A percentile compares a stretch with the other conserved stretches of the same genome.
Evolutionary conservation across 2,888 invertebrate species (phyloP).

Genomic region (Smittia sp.): DNA sequence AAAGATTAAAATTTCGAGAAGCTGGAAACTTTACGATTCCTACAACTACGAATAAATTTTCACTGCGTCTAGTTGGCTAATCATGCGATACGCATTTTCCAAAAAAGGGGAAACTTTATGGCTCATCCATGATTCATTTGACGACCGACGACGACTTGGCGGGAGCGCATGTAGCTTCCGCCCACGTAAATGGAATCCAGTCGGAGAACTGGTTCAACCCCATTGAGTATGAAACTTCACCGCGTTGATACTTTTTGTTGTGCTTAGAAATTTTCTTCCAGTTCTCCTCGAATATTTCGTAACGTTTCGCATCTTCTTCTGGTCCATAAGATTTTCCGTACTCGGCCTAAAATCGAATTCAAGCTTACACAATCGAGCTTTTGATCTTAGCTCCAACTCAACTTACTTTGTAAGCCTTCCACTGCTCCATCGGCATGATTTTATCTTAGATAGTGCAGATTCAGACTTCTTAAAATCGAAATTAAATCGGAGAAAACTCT

Average conservation of each 20-base stretch:
- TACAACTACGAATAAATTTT: too few species aligned
- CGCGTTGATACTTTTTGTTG: slow-evolving; percentile 48
- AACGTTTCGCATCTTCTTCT: slow-evolving; percentile 46
- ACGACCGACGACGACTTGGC: too few species aligned
- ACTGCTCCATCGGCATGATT: not conserved
- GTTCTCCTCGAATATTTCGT: slow-evolving; percentile 46
- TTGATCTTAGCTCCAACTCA: not conserved
- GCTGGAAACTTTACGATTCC: too few species aligned
- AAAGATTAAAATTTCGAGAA: too few species aligned
- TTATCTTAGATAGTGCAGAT: too few species aligned
- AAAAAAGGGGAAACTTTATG: too few species aligned
- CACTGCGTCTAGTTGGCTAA: too few species aligned
- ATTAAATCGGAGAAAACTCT: too few species aligned
- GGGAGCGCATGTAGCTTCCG: too few species aligned
- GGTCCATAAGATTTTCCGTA: slow-evolving; percentile 42
- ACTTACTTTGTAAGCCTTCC: slow-evolving; percentile 19
- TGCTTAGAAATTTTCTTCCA: slow-evolving; percentile 48
- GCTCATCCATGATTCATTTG: too few species aligned
- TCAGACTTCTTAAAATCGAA: too few species aligned
- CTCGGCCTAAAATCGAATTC: not conserved
- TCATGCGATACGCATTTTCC: too few species aligned
- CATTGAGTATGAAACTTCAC: slow-evolving; percentile 49
- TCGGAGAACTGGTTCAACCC: slow-evolving; percentile 50
- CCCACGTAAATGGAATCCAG: slow-evolving; percentile 43
- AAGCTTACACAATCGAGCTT: not conserved